These are phyloP conservation scores for Oscarella lobularis DNA, from an alignment of 37 sponge, comb jelly and placozoan species.

Conservation along the genomic window DNA sequence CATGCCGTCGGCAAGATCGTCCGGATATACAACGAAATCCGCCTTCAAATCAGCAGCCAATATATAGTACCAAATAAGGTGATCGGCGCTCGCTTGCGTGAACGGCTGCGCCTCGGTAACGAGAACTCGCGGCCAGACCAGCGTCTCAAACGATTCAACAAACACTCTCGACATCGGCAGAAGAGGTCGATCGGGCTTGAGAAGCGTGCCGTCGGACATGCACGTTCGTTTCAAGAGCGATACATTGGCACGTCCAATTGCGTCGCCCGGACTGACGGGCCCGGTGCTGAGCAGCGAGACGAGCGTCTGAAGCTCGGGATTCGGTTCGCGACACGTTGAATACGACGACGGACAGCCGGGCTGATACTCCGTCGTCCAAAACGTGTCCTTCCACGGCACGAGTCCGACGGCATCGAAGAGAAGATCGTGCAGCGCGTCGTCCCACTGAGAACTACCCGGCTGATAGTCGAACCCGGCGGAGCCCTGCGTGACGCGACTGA, in stretches of 20 bases:
- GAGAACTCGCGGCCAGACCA: neutral
- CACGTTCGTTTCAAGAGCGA: neutral
- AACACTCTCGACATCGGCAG: neutral
- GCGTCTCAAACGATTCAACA: neutral
- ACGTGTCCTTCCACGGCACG: neutral
- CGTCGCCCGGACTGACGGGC: neutral
- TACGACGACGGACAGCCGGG: neutral
- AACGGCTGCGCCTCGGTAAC: neutral
- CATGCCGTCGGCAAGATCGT: neutral
- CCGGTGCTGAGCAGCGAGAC: neutral
- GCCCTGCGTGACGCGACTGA: neutral
- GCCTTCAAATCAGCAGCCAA: neutral
- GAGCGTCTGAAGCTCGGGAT: conserved; percentile 1
- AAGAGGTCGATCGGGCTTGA: neutral
- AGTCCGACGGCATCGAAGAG: neutral
- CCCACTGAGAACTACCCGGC: neutral
- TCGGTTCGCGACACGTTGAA: neutral
- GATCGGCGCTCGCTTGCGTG: neutral
- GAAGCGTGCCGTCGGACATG: neutral
- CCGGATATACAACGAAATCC: neutral
- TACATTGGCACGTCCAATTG: neutral
- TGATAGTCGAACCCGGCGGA: neutral
- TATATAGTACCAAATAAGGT: neutral
- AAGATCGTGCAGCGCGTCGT: neutral
- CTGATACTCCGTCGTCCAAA: neutral